A percentile compares a stretch with the other conserved stretches of the same genome.
Conservation (phyloP, 2,888 invertebrate species). For the Ashinkailepas kermadecensis region DNA sequence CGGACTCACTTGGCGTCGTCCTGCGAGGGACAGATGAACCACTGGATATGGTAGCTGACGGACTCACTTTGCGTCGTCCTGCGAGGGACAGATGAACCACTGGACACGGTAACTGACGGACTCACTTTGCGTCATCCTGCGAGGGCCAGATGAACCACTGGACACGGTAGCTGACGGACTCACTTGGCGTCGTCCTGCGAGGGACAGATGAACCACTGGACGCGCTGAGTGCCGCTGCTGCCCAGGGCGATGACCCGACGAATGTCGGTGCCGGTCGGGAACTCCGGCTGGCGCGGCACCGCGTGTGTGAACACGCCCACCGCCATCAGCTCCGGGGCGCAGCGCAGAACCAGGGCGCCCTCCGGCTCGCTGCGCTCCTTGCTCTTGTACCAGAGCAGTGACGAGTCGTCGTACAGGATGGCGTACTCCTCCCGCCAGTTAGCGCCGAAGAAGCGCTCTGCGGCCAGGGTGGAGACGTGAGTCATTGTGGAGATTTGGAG, state of each 20-base stretch:
- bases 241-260: conserved; percentile 69
- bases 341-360: conserved; percentile 56
- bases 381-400: conserved; percentile 73
- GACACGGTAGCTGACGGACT: conserved; percentile 49
- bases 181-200: conserved; percentile 70
- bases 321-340: conserved; percentile 70
- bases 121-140: conserved; percentile 69
- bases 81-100: too few relatives aligned
- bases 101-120: conserved; percentile 20
- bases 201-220: conserved; percentile 73
- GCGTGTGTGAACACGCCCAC: conserved; percentile 51
- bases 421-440: conserved; percentile 80
- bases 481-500: too few relatives aligned
- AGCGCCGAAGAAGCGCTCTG: conserved; percentile 70
- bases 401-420: conserved; percentile 72
- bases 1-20: too few relatives aligned
- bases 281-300: conserved; percentile 62
- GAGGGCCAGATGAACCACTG: conserved; percentile 75
- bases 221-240: conserved; percentile 58
- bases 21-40: too few relatives aligned
- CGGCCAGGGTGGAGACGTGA: too few relatives aligned
- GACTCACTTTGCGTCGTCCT: too few relatives aligned
- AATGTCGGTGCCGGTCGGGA: conserved; percentile 60
- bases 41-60: too few relatives aligned
- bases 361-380: conserved; percentile 47